Base-by-base conservation (phyloP, 2,113 vertebrate genomes). In the Lycocorax pyrrhopterus region DNA sequence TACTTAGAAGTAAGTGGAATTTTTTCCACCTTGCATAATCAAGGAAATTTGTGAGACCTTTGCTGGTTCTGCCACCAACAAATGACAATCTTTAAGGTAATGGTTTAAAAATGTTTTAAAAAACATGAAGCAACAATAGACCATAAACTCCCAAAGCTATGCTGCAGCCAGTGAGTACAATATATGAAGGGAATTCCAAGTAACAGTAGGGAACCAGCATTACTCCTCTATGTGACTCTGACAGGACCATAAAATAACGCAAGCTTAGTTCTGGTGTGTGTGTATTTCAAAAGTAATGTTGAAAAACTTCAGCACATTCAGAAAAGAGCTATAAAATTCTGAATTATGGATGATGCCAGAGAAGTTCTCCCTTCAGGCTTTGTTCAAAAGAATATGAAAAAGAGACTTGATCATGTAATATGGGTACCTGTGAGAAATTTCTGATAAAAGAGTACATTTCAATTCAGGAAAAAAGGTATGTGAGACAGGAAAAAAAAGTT, bases 221-320 rank as follows among this genome's bases (percentile, higher is more conserved):
- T 74, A 62, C 25, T 83, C 47, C 55, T 93, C 67, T 68, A 6
- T 25, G 41, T 9, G 30, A 55, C 60, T 74, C 29, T 75, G 85
- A 93, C 68, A 89, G 53, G 52, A 74, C 41, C 51, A 78, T 75
- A 94, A 94, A 88, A 75, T 47, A 93, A 81, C 12, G 7, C 47
- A 71, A 88, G 41, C 33, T 82, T 93, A 81, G 75, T 84, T 90
- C 73, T 84, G 49, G 20, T 67, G 26, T 32, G 25, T 77, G 35
- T 74, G 22, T 84, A 78, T 92, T 88, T 88, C 79, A 74, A 90
- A 94, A 94, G 27, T 18, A 80, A 92, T 39, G 44, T 29, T 88
- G 72, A 93, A 97, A 92, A 95, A 88, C 43, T 78, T 80, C 43
- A 91, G 37, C 14, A 19, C 29, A 63, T 81, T 95, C 85, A 90